Evolutionary conservation across 37 sponge, comb jelly and placozoan species (phyloP), one percentile per base, ranked within the genome.

Genomic region (Hormiphora californensis): DNA sequence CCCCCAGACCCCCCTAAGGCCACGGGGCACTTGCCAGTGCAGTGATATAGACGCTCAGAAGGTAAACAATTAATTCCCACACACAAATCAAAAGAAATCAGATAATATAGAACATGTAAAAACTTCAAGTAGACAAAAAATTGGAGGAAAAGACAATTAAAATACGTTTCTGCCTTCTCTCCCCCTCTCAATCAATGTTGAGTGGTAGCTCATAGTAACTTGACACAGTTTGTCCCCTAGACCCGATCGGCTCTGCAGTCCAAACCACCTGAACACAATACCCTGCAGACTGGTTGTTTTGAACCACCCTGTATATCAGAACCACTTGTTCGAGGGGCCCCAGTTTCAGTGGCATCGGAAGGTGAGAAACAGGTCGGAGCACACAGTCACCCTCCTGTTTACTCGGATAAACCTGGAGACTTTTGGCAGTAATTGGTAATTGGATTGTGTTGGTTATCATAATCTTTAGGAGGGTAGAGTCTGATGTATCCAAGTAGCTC

Each of bases 221-320:
- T n/a, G 43, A 23, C 4, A 73, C 43, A 11, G 46, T 43, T 46
- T 73, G 81, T 40, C 81, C 81, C 8, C 81, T 33, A 33, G 81
- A 73, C 25, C 43, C 43, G 32, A 73, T 73, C 23, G 81, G 81
- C 43, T 73, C 81, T 43, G 81, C 81, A 43, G 81, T 40, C 81
- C 81, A 73, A 2, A 73, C 43, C 0, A 73, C 43, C 23, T 73
- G 81, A 73, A 46, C 35, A 40, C 46, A 73, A 73, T 43, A 73
- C 81, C 43, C 43, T 19, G 81, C 43, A 21, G 40, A 73, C 81
- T 46, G 43, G 19, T 73, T 28, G 22, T 36, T 36, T 9, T 33
- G 81, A 39, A 32, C 21, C 12, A 43, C 40, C 81, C 25, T 73
- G 25, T 73, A 73, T n/a, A 73, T 27, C 3, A 73, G 43, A 40